Evolutionary conservation across 2,888 invertebrate genomes (phyloP).

Genomic region (Apodemia hepburni): DNA sequence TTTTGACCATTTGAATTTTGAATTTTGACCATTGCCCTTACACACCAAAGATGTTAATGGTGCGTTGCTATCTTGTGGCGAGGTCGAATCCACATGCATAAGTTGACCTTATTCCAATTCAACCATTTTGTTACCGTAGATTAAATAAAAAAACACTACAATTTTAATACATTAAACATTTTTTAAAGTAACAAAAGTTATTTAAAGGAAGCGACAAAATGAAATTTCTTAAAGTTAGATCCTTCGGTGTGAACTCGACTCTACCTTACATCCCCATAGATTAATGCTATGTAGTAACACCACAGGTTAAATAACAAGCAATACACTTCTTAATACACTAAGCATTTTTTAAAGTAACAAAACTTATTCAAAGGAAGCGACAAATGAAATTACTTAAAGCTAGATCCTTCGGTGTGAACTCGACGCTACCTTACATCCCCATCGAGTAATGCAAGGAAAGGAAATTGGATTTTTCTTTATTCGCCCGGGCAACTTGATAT

Average conservation of each 20-base stretch:
- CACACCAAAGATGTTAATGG: too few relatives aligned
- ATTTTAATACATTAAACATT: slow-evolving; percentile 2
- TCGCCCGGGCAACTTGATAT: slow-evolving; percentile 70
- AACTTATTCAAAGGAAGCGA: slow-evolving; percentile 15
- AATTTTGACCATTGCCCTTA: too few relatives aligned
- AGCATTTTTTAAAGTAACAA: neutral
- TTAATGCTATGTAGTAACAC: too few relatives aligned
- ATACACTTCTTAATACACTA: too few relatives aligned
- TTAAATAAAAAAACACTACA: too few relatives aligned
- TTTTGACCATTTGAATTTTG: too few relatives aligned
- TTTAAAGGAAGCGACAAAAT: slow-evolving; percentile 14
- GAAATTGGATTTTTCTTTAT: slow-evolving; percentile 79
- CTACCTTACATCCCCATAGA: slow-evolving; percentile 47
- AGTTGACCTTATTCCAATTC: too few relatives aligned
- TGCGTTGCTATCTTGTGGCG: too few relatives aligned
- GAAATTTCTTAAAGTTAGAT: slow-evolving; percentile 12
- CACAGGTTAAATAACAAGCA: too few relatives aligned
- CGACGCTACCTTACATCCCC: slow-evolving; percentile 47
- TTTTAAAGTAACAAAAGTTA: slow-evolving; percentile 2
- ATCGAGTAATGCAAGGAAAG: slow-evolving; percentile 62
- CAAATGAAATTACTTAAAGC: slow-evolving; percentile 14
- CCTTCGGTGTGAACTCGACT: slow-evolving; percentile 47
- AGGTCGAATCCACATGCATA: too few relatives aligned
- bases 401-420: slow-evolving; percentile 44
- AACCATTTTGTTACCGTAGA: too few relatives aligned